Evolutionary conservation across 2,113 vertebrate genomes (phyloP).

Genomic region (Apeltes quadracus): DNA sequence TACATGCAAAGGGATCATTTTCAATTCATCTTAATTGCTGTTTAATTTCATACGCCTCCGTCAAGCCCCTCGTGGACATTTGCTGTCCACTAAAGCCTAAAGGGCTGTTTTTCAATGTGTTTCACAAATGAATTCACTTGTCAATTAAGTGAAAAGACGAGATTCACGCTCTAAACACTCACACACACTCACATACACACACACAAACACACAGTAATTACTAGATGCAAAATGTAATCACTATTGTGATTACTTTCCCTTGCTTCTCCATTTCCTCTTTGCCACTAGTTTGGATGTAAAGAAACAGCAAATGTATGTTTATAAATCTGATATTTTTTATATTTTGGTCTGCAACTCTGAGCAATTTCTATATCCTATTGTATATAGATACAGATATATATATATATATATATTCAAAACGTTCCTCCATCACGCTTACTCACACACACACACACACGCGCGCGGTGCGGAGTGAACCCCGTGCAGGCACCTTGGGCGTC

Average conservation of each 20-base stretch:
- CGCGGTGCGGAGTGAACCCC: slow-evolving; percentile 30
- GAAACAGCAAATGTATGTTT: background rate
- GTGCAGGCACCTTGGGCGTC: slow-evolving; percentile 14
- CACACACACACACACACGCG: slow-evolving; percentile 3
- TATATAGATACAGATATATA: too few relatives aligned
- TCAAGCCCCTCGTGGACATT: background rate
- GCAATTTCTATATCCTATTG: too few relatives aligned
- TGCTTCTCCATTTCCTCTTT: background rate
- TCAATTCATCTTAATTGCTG: background rate
- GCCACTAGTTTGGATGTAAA: background rate
- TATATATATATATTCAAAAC: background rate
- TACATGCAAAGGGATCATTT: background rate
- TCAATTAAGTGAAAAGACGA: background rate
- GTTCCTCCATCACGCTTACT: background rate
- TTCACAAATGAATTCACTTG: background rate
- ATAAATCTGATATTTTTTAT: too few relatives aligned
- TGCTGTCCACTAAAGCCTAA: too few relatives aligned
- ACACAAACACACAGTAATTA: background rate
- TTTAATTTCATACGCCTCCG: background rate
- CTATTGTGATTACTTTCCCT: background rate
- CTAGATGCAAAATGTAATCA: background rate
- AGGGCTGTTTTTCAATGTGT: background rate
- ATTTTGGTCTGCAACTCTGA: background rate
- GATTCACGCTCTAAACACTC: background rate
- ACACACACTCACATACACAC: background rate